Percentiles rank a stretch among this genome's conserved stretches.
phyloP scores from a whole-genome alignment of 2,888 invertebrate genomes.

The Gymnoscelis rufifasciata region DNA sequence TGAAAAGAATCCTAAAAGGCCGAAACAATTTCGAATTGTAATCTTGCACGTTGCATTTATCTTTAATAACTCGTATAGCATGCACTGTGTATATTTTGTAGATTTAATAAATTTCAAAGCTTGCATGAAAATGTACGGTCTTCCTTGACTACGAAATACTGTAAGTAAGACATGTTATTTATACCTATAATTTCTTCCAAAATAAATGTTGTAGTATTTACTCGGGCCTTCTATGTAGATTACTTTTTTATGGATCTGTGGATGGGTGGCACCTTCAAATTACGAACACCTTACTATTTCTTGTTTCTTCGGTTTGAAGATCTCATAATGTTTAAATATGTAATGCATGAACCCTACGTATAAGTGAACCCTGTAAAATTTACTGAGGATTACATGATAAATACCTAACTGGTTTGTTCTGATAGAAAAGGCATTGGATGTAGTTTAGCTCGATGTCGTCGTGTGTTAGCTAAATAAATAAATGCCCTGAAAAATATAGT shows the following conservation, averaged over 20 bases:
- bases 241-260: conserved; percentile 39
- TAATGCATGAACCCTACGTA: conserved; percentile 56
- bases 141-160: conserved; percentile 40
- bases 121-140: conserved; percentile 70
- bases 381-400: conserved; percentile 1
- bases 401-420: conserved; percentile 28
- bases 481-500: conserved; percentile 27
- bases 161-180: conserved; percentile 44
- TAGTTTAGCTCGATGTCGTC: conserved; percentile 69
- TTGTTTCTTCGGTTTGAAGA: conserved; percentile 17
- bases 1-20: conserved; percentile 34
- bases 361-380: conserved; percentile 37
- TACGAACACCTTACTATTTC: conserved; percentile 39
- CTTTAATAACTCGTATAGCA: conserved; percentile 43
- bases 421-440: conserved; percentile 37
- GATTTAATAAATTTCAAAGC: conserved; percentile 47
- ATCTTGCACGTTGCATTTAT: conserved; percentile 49
- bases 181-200: conserved; percentile 68
- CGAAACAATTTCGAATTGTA: conserved; percentile 41
- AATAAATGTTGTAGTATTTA: conserved; percentile 73
- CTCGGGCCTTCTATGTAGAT: conserved; percentile 51
- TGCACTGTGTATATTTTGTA: conserved; percentile 65
- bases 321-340: conserved; percentile 27
- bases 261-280: conserved; percentile 46
- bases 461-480: conserved; percentile 26